Evolutionary conservation across 2,797 vertebrate species (phyloP).

Genomic region (Urophycis tenuis): DNA sequence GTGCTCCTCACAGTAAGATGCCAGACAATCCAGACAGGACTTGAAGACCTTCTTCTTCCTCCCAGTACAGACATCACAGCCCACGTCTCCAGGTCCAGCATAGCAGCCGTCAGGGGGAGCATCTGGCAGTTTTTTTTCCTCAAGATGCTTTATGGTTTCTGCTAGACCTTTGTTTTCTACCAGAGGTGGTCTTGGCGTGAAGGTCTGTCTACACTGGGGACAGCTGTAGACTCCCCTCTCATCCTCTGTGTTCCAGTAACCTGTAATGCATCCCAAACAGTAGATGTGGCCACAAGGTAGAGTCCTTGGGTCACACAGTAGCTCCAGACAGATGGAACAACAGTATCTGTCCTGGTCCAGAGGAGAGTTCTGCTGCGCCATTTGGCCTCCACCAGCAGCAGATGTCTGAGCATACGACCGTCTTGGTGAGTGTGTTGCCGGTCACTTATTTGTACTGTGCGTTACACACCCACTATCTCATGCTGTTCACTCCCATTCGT

Average conservation of each 20-base stretch:
- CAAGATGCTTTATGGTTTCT: background rate
- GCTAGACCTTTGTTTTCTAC: background rate
- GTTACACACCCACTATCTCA: background rate
- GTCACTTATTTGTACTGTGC: no score
- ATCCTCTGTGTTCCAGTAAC: background rate
- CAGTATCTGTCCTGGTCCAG: background rate
- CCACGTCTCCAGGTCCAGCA: background rate
- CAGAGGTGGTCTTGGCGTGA: background rate
- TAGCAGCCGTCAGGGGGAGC: background rate
- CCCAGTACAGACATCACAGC: background rate
- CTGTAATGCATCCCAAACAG: background rate
- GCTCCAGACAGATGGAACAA: background rate
- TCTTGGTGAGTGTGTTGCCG: no score
- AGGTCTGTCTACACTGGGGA: background rate
- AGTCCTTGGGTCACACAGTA: background rate
- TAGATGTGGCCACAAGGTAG: background rate
- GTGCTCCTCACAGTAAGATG: background rate
- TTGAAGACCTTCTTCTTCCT: background rate
- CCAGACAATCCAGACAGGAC: background rate
- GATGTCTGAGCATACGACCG: background rate
- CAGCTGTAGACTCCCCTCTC: background rate
- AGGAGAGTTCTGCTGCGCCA: background rate
- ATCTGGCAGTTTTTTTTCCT: background rate
- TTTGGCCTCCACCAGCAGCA: background rate
- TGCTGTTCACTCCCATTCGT: no score